Evolutionary conservation across 2,888 invertebrate genomes (phyloP), one percentile per base, ranked within the genome.

Genomic region (Pyrochroa serraticornis): DNA sequence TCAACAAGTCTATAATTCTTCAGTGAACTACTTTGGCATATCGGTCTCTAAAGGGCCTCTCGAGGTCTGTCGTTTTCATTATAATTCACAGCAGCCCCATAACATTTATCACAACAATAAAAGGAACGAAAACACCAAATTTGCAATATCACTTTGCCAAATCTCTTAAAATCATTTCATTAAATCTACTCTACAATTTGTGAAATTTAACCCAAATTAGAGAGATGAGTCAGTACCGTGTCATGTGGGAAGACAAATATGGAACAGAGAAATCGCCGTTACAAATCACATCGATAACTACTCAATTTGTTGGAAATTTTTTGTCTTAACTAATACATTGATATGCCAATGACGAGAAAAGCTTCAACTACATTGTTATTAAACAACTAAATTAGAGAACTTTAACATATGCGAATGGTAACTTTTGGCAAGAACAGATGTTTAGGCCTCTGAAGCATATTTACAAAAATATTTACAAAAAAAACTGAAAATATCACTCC

Each of bases 391-490:
- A 56, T 41, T 56, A 50, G 35, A 45, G 7, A 22, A 10, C 5
- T 33, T 12, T 5, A 35, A 35, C 9, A 10, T 13, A 22, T 7
- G 33, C 13, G 3, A 13, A 12, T 43, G 43, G 43, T 44, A 53
- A 34, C 52, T 59, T n/a, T 54, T 59, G 59, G 59, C 59, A 59
- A 59, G 54, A 36, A 50, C 9, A 14, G 36, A 41, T 46, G 13
- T 10, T 42, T 59, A 59, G 59, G 59, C 59, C 59, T 13, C 22
- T 48, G 22, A 39, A 53, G 44, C 5, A 5, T 22, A 22, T 37
- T 55, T 60, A 60, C 47, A 59, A 60, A 60, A 47, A 51, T 55
- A 51, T 55, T 51, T 55, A 39, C 43, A 59, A 49, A n/a, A 47
- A 14, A 47, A 2, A 6, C 9, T 43, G 13, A 57, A 31, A 44